A percentile compares a stretch with the other conserved stretches of the same genome.
These are phyloP conservation scores for Neodon shergylaensis DNA, from an alignment of 2,113 vertebrate genomes.

Conservation along the genomic window DNA sequence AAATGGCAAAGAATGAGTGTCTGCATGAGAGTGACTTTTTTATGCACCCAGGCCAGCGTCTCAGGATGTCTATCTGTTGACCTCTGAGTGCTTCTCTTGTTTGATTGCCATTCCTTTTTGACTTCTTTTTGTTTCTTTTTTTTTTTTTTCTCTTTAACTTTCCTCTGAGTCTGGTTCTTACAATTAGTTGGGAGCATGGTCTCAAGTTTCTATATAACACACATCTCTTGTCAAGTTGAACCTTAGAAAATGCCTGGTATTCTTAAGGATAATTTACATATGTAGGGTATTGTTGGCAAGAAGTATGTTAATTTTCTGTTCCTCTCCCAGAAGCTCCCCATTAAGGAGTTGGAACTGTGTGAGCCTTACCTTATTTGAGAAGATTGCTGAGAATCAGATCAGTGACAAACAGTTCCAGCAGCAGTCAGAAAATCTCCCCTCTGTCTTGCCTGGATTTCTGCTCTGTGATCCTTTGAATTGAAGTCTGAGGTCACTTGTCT, in stretches of 20 bases:
- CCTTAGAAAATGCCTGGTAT: conserved; percentile 10
- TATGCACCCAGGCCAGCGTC: neutral
- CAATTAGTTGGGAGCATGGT: conserved; percentile 22
- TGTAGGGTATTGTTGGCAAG: conserved; percentile 3
- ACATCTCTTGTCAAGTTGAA: neutral
- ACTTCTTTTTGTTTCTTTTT: too few relatives aligned
- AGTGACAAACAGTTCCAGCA: conserved; percentile 7
- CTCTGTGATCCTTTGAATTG: conserved; percentile 48
- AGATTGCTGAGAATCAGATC: neutral
- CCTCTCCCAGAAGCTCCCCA: neutral
- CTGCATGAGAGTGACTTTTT: neutral
- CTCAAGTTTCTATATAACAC: conserved; percentile 14
- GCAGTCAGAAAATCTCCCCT: neutral
- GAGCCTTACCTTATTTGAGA: conserved; percentile 44
- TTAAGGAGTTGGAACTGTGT: conserved; percentile 5
- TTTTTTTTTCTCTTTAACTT: neutral
- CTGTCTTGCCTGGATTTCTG: conserved; percentile 5
- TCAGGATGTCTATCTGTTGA: neutral
- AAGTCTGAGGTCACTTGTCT: conserved; percentile 41
- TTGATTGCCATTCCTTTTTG: too few relatives aligned
- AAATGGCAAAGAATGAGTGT: neutral
- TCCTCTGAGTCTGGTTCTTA: conserved; percentile 28
- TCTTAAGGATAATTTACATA: conserved; percentile 31
- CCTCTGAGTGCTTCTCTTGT: neutral
- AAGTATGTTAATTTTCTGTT: conserved; percentile 47